Evolutionary conservation across 2,888 invertebrate species (phyloP), one percentile per base, ranked within the genome.

Genomic region (Podabrus alpinus): DNA sequence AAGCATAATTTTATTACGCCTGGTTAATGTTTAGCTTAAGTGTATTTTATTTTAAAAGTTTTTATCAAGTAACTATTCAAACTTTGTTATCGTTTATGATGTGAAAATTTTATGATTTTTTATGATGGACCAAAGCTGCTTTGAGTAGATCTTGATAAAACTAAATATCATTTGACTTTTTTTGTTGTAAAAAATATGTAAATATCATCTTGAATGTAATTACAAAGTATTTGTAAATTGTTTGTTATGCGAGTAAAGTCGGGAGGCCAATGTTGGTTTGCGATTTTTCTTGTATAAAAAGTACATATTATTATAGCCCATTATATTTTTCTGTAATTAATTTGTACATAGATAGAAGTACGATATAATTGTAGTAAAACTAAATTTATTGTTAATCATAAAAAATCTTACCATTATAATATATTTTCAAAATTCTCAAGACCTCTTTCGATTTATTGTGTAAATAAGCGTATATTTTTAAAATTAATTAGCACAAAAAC

Each of bases 151-250:
- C 62, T 62, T 62, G 15, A 62, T 62, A 62, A 62, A 66, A 72
- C n/a, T 45, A 45, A 45, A n/a, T 29, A 29, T 45, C 29, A n/a
- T 45, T 45, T 45, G 4, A 74, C 83, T 84, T 84, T 84, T 82
- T 83, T 85, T 84, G 83, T 79, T 85, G 86, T 85, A 85, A 85
- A 86, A 85, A 80, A 45, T 82, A 81, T 84, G 83, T 83, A 82
- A 81, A 83, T 19, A 19, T 17, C 17, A 62, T 62, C 62, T 62
- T 62, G 2, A 62, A 19, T 19, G 19, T 66, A 29, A 29, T 66
- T 66, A 24, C 19, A 45, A 45, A 19, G 17, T 62, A 17, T 16
- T 62, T 62, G 17, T 17, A 62, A 60, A 62, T 19, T 62, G 15
- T 62, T 17, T 62, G 62, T 62, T 62, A 1, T 17, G 19, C 19